Base-by-base conservation (phyloP, 2,113 vertebrate species). In the Alectura lathami region DNA sequence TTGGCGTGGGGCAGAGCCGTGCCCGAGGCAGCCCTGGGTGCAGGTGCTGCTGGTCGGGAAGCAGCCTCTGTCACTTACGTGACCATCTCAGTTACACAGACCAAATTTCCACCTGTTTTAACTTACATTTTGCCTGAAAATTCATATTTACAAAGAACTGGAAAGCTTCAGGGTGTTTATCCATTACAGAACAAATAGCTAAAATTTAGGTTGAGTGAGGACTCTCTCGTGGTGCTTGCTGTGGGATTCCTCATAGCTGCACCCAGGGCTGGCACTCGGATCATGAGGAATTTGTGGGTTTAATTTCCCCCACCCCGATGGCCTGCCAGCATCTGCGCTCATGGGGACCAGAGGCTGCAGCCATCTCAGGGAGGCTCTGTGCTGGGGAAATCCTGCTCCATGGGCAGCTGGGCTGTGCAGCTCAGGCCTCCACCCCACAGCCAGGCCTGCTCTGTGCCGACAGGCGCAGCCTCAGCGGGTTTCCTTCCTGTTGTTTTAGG, bases 391-490 rank as follows among this genome's bases (percentile, higher is more conserved):
- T n/a, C n/a, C n/a, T n/a, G n/a, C n/a, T n/a, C n/a, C n/a, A n/a
- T n/a, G n/a, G n/a, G n/a, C n/a, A n/a, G n/a, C n/a, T n/a, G n/a
- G n/a, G n/a, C n/a, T n/a, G n/a, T n/a, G n/a, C n/a, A n/a, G n/a
- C n/a, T n/a, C n/a, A n/a, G n/a, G n/a, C n/a, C n/a, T n/a, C n/a
- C n/a, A n/a, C n/a, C n/a, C n/a, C n/a, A n/a, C n/a, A n/a, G n/a
- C n/a, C n/a, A n/a, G n/a, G n/a, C n/a, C n/a, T n/a, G n/a, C n/a
- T n/a, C n/a, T n/a, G n/a, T n/a, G n/a, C n/a, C n/a, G n/a, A n/a
- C n/a, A n/a, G n/a, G n/a, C 0, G 0, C 9, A 51, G 42, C n/a
- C 27, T 32, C 1, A 2, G 8, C n/a, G 57, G 32, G 16, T 45
- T 83, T 45, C 56, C 54, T 24, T 16, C 9, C 22, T 17, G n/a